These are phyloP conservation scores for Lagorchestes hirsutus DNA, from an alignment of 2,797 vertebrate genomes.

Conservation along the genomic window DNA sequence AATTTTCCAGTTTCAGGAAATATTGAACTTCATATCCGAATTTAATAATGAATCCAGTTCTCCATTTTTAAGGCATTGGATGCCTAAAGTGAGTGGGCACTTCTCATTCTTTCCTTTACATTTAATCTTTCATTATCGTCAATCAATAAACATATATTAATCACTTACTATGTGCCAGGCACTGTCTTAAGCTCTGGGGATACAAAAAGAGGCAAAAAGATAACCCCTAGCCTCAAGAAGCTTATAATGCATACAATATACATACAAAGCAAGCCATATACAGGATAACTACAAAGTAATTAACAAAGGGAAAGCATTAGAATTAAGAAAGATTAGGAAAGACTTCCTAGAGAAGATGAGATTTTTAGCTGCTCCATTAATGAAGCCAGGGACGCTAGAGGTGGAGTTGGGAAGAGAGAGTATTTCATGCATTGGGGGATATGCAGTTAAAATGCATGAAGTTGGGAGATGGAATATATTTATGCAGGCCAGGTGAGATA, in stretches of 20 bases:
- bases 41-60: not conserved
- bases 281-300: not conserved
- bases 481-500: not conserved
- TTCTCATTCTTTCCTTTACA: not conserved
- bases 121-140: not conserved
- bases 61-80: not conserved
- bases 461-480: not conserved
- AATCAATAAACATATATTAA: not conserved
- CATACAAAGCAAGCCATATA: not conserved
- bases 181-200: not conserved
- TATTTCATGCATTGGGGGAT: not conserved
- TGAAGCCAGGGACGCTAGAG: not conserved
- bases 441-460: not conserved
- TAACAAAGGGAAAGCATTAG: not conserved
- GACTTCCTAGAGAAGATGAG: not conserved
- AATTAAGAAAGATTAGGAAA: not conserved
- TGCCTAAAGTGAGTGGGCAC: not conserved
- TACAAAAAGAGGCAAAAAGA: not conserved
- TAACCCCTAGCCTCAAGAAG: not conserved
- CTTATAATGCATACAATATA: not conserved
- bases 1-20: not conserved
- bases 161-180: not conserved
- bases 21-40: accelerated
- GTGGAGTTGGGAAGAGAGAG: not conserved
- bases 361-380: not conserved